Evolutionary conservation across 2,113 vertebrate species (phyloP), one percentile per base, ranked within the genome.

Genomic region (Odobenus rosmarus): DNA sequence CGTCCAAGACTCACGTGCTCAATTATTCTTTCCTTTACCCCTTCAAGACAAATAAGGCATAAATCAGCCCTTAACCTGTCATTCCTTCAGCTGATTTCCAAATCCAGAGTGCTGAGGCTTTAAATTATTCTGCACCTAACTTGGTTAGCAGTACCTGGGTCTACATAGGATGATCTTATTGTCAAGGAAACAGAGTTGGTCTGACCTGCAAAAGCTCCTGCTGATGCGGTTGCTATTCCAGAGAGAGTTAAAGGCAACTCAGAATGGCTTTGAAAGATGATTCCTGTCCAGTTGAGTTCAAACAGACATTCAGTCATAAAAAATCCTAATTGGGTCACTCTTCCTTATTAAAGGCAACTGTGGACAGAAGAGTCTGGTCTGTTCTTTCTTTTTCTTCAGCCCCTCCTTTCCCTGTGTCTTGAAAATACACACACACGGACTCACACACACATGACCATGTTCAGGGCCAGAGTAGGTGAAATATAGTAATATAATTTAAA

Each of bases 131-230:
- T 2, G 1, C 90, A 94, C 51, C 95, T 98, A 97, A 74, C 97
- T 92, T 67, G 8, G 97, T 96, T 98, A 97, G 96, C 96, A 33
- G 94, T 11, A 42, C 97, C 96, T 94, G 79, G 2, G 93, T 98
- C 97, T 97, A 96, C 97, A 98, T 84, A 96, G 97, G 95, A 97
- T 98, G 97, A 98, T 98, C 96, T 98, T 84, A 92, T 94, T 98
- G 98, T 98, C 98, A 98, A 97, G n/a, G 93, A 98, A 98, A 98
- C 96, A 97, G 96, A 98, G 98, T 97, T 90, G 4, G 96, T 95
- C 98, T 98, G 98, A 98, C 98, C 97, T 96, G 96, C 96, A 7
- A 1, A 42, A 87, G 91, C 39, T 2, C 11, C 23, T 36, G 0
- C 96, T 12, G 90, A 91, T 57, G 96, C 1, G 0, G 69, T 4